Base-by-base conservation (phyloP, 2,113 vertebrate genomes). In the Corapipo altera region DNA sequence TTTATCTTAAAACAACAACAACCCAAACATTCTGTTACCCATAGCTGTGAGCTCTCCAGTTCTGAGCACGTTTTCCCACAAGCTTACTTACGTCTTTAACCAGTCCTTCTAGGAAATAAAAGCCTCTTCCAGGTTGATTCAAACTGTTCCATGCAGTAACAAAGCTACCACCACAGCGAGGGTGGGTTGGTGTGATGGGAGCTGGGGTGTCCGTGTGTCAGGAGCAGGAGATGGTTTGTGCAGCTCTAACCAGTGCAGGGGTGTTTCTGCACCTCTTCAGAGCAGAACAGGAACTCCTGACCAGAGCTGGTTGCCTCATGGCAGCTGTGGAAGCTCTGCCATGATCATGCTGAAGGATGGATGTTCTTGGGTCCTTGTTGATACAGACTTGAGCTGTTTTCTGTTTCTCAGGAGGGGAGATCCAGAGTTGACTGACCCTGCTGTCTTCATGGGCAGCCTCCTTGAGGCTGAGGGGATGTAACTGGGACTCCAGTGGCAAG, bases 131-230 rank as follows among this genome's bases (percentile, higher is more conserved):
- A 43, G 66, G 2, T 57, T 33, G 43, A 37, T 62, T 67, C 39
- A 87, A 17, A 48, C 6, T 1, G 2, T 73, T 59, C 8, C 17
- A 6, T 18, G 35, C 67, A 18, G 6, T 21, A 28, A 6, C 30
- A 55, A 43, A 49, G 57, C 17, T 57, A 9, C 9, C 1, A 2
- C 6, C 0, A 0, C 37, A 26, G 22, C 0, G 2, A 58, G 24
- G 28, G 8, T 65, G 23, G 1, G 19, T 32, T 35, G 55, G 3
- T 9, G 32, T 0, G 12, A 6, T 83, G 64, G 16, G n/a, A 62
- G 41, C 46, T 75, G 54, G 64, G 21, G 13, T 75, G 39, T 39
- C 27, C 2, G 0, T 62, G 41, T 43, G 18, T 48, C 55, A 27
- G 48, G 41, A 90, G 21, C 12, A 15, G 15, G 30, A 64, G 24